Evolutionary conservation across 2,797 vertebrate genomes (phyloP).

Genomic region (Sphenopsis melanotis): DNA sequence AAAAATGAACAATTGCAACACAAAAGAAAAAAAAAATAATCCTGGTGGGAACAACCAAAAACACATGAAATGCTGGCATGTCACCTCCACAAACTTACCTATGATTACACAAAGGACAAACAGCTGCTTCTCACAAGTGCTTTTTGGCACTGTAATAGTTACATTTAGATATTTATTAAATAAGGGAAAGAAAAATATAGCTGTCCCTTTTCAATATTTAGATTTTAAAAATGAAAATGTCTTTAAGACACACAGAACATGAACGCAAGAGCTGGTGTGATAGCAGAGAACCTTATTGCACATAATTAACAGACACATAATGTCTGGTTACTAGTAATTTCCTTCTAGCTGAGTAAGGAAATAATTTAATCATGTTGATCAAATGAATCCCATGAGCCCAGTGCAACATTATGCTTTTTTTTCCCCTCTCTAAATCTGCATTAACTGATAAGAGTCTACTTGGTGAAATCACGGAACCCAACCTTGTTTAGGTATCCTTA

Average conservation of each 20-base stretch:
- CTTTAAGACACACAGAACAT: constrained; percentile 72
- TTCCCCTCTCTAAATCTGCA: constrained; percentile 66
- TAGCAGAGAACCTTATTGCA: constrained; percentile 78
- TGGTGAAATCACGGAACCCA: constrained; percentile 61
- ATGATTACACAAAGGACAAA: constrained; percentile 32
- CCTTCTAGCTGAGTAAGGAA: constrained; percentile 88
- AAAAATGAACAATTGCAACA: neutral
- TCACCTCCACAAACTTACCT: constrained; percentile 19
- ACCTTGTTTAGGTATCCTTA: constrained; percentile 65
- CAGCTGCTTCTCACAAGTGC: constrained; percentile 26
- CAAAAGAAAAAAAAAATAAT: neutral
- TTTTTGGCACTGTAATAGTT: constrained; percentile 1
- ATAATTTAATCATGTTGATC: constrained; percentile 92
- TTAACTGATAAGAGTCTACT: constrained; percentile 82
- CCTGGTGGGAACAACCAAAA: neutral
- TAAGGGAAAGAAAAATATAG: constrained; percentile 63
- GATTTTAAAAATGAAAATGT: constrained; percentile 69
- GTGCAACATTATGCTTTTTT: constrained; percentile 78
- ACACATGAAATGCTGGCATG: neutral
- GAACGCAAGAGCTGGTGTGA: constrained; percentile 74
- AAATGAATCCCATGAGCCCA: constrained; percentile 87
- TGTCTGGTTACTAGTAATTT: constrained; percentile 90
- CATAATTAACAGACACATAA: constrained; percentile 87
- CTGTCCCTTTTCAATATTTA: constrained; percentile 69
- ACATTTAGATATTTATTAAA: constrained; percentile 61